Evolutionary conservation across 2,797 vertebrate species (phyloP).

Genomic region (Xenops minutus): DNA sequence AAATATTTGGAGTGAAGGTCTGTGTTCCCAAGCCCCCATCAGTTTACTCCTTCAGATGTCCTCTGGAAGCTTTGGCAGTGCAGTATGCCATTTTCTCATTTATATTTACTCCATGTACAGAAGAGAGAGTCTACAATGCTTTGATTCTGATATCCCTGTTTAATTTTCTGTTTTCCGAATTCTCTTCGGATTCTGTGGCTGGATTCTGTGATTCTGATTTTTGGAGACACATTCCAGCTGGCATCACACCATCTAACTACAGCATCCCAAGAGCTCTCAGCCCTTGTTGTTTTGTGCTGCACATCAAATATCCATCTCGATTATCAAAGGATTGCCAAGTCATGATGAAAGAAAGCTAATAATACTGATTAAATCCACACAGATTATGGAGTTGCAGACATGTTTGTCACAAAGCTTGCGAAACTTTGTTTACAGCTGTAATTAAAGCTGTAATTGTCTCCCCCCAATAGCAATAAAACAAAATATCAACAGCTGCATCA

Average conservation of each 20-base stretch:
- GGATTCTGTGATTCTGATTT: background rate
- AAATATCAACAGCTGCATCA: background rate
- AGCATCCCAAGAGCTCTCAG: background rate
- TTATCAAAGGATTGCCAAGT: conserved; percentile 52
- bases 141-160: background rate
- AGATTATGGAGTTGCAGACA: conserved; percentile 1
- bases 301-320: conserved; percentile 31
- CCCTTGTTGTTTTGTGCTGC: background rate
- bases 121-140: background rate
- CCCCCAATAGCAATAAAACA: conserved; percentile 8
- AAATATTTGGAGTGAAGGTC: background rate
- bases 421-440: conserved; percentile 43
- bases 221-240: background rate
- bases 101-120: background rate
- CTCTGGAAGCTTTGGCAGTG: background rate
- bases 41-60: background rate
- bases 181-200: background rate
- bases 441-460: conserved; percentile 6
- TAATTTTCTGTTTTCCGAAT: background rate
- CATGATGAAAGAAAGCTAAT: conserved; percentile 59
- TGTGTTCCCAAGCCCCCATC: background rate
- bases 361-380: conserved; percentile 50
- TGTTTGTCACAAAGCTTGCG: conserved; percentile 47
- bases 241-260: background rate
- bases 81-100: background rate